Base-by-base conservation (phyloP, 2,113 vertebrate genomes). In the Indicator indicator region DNA sequence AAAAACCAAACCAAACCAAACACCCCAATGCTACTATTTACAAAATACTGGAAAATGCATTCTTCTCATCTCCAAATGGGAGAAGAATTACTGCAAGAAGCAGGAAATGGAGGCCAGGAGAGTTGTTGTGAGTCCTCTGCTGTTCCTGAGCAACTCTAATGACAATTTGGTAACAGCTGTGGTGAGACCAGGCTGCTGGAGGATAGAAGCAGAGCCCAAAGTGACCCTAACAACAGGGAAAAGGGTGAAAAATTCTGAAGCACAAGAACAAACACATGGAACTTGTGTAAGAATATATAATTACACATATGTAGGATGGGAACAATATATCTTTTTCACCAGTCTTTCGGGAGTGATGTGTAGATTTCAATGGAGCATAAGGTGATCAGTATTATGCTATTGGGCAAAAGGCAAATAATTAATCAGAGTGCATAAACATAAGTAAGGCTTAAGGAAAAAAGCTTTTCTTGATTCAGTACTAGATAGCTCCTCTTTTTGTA, bases 271-370 rank as follows among this genome's bases (percentile, higher is more conserved):
- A 69, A 40, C 1, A 7, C 13, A 32, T 30, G 27, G 42, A 42
- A 59, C 7, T 70, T 50, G 30, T 16, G 36, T 54, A 81, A 88
- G 48, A 69, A 73, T 58, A 73, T 9, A 11, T 4, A 23, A 6
- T 27, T 70, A 50, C 6, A 36, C 1, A 2, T 9, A 11, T 2
- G 12, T 10, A n/a, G 15, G 15, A 8, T 62, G 5, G 20, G n/a
- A 93, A 36, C 15, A 71, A 56, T 36, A 11, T 23, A 52, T 23
- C 18, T 40, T 36, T 27, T 48, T 15, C 52, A 69, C n/a, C 26
- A 59, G 15, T 21, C 26, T 62, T 32, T 88, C 30, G 36, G 44
- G 40, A 80, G 20, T n/a, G 20, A 11, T 73, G 50, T 55, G 27
- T 44, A 21, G 13, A 11, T 83, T 80, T 91, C 42, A 46, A 20